Evolutionary conservation across 2,888 invertebrate genomes (phyloP).

Genomic region (Napeogenes inachia): DNA sequence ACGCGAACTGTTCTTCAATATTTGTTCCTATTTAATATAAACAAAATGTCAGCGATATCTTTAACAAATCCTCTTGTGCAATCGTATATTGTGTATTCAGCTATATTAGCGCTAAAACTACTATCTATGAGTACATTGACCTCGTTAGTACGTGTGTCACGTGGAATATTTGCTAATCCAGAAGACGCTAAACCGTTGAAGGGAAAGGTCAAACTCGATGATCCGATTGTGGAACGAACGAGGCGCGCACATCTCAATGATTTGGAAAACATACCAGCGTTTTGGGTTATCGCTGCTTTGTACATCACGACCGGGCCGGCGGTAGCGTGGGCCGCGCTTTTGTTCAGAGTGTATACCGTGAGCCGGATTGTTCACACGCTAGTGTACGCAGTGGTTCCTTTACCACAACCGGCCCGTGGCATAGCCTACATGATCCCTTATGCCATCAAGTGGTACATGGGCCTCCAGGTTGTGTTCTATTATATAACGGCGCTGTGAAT

Average conservation of each 20-base stretch:
- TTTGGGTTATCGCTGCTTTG: conserved; percentile 77
- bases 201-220: conserved; percentile 58
- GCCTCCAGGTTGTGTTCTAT: conserved; percentile 46
- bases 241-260: conserved; percentile 83
- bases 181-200: conserved; percentile 51
- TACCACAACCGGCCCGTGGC: conserved; percentile 77
- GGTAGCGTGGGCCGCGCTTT: conserved; percentile 49
- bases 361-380: conserved; percentile 79
- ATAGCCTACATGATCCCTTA: conserved; percentile 51
- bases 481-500: conserved; percentile 32
- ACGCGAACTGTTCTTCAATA: conserved; percentile 10
- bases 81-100: conserved; percentile 58
- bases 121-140: conserved; percentile 47
- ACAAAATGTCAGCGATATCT: conserved; percentile 25
- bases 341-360: conserved; percentile 73
- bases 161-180: conserved; percentile 54
- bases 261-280: conserved; percentile 83
- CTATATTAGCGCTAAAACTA: conserved; percentile 57
- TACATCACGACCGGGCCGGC: conserved; percentile 79
- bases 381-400: conserved; percentile 79
- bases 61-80: conserved; percentile 41
- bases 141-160: conserved; percentile 39
- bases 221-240: conserved; percentile 54
- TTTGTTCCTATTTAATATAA: neutral
- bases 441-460: conserved; percentile 58